Evolutionary conservation across 1,140 invertebrate genomes (phyloP).

Genomic region (Lasioglossum albipes): DNA sequence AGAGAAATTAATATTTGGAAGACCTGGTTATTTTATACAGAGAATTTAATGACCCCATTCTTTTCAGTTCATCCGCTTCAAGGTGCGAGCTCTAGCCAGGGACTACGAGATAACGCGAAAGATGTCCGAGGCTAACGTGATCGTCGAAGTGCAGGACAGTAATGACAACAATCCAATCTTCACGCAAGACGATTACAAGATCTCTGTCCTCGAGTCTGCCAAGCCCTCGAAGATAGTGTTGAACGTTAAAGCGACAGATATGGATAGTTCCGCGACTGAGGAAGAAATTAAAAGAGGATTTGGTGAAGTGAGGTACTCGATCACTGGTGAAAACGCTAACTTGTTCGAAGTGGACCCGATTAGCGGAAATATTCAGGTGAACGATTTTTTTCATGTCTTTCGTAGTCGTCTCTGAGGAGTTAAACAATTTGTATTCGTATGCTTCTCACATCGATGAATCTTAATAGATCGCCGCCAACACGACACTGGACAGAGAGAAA

Average conservation of each 20-base stretch:
- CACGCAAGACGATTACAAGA: slow-evolving; percentile 85
- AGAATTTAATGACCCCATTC: slow-evolving; percentile 2
- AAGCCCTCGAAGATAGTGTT: slow-evolving; percentile 85
- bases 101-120: slow-evolving; percentile 84
- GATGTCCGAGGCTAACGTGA: slow-evolving; percentile 85
- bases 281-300: slow-evolving; percentile 84
- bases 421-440: not conserved
- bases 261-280: slow-evolving; percentile 84
- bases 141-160: slow-evolving; percentile 86
- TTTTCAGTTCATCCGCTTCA: slow-evolving; percentile 83
- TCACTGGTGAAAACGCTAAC: slow-evolving; percentile 86
- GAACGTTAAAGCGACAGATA: slow-evolving; percentile 86
- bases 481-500: slow-evolving; percentile 87
- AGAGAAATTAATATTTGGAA: too few relatives aligned
- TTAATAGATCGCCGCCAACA: slow-evolving; percentile 83
- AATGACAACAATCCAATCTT: slow-evolving; percentile 91
- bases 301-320: slow-evolving; percentile 85
- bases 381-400: not conserved
- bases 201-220: slow-evolving; percentile 86
- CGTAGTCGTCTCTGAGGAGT: too few relatives aligned
- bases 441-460: not conserved
- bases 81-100: slow-evolving; percentile 86
- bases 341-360: slow-evolving; percentile 86
- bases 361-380: slow-evolving; percentile 84
- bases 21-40: too few relatives aligned